Conservation (phyloP, 2,797 vertebrate genomes). For the Hemibagrus guttatus region DNA sequence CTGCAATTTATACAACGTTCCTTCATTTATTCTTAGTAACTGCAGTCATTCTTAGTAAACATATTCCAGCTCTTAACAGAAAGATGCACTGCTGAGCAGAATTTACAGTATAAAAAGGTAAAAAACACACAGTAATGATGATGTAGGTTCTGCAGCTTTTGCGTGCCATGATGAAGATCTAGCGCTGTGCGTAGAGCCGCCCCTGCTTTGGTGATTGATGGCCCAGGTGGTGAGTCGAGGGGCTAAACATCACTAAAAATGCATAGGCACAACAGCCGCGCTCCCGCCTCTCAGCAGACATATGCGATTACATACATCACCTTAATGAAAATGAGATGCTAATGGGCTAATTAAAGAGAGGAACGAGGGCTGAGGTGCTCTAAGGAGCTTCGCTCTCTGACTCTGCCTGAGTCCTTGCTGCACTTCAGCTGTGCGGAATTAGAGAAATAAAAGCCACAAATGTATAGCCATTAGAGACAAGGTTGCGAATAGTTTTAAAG, state of each 20-base stretch:
- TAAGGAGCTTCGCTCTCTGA: constrained; percentile 60
- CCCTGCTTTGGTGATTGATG: constrained; percentile 57
- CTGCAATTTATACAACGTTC: not conserved
- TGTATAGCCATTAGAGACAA: not conserved
- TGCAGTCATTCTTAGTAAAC: not conserved
- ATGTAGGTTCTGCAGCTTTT: constrained; percentile 50
- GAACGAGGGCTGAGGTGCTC: constrained; percentile 59
- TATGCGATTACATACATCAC: constrained; percentile 78
- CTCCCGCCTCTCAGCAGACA: constrained; percentile 66
- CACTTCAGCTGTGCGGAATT: constrained; percentile 57
- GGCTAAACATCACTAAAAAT: constrained; percentile 68
- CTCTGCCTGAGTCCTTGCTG: constrained; percentile 67
- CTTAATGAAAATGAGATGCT: constrained; percentile 93
- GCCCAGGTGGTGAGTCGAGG: constrained; percentile 56
- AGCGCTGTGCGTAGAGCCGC: constrained; percentile 45
- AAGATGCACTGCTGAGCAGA: not conserved
- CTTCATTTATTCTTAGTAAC: not conserved
- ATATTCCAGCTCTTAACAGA: not conserved
- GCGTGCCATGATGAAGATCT: constrained; percentile 54
- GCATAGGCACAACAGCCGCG: constrained; percentile 59
- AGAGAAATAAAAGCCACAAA: not conserved
- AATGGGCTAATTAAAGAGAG: constrained; percentile 89
- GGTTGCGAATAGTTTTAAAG: not conserved
- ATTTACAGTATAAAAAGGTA: not conserved
- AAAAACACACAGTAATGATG: constrained; percentile 52